Base-by-base conservation (phyloP, 2,888 invertebrate genomes). In the Athalia rosae region DNA sequence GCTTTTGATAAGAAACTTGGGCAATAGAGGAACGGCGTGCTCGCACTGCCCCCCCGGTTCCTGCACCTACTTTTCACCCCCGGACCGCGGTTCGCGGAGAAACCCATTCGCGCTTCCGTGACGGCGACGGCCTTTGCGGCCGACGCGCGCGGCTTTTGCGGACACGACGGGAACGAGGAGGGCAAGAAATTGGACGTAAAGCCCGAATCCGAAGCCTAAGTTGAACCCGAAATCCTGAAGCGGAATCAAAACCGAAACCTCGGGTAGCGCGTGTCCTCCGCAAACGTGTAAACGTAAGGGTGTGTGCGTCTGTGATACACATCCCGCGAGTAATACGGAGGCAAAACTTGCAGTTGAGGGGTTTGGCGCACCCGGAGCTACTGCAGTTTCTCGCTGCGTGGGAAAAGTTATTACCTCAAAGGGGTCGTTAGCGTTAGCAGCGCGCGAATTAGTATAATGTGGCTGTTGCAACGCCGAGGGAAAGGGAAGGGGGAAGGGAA, bases 371-470 rank as follows among this genome's bases (percentile, higher is more conserved):
- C 61, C 61, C n/a, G 13, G 61, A 8, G 53, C 8, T 7, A n/a
- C 13, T 4, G 28, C 13, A 15, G 58, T 8, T 53, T 53, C 53
- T 53, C 53, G n/a, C 59, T 59, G 63, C 53, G 15, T 76, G 79
- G 83, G 80, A 80, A 83, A 87, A 88, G 86, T 88, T 88, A 87
- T 84, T 84, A 87, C 85, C 87, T 88, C 88, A 88, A 87, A 88
- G 85, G 87, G 84, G 81, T 88, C 86, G 87, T 87, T 88, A 87
- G 85, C 85, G 84, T 61, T 85, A 77, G 82, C 82, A 78, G 81
- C 83, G 82, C 82, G 82, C 85, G 85, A 87, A 88, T 87, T 88
- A 87, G 86, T 86, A 86, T 87, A 85, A 86, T 82, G 82, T 28
- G 47, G 50, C 61, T 61, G 61, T 43, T 59, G 73, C 59, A 8